A percentile compares a stretch with the other conserved stretches of the same genome.
Conservation (phyloP, 2,797 vertebrate genomes). For the Sebastes miniatus region DNA sequence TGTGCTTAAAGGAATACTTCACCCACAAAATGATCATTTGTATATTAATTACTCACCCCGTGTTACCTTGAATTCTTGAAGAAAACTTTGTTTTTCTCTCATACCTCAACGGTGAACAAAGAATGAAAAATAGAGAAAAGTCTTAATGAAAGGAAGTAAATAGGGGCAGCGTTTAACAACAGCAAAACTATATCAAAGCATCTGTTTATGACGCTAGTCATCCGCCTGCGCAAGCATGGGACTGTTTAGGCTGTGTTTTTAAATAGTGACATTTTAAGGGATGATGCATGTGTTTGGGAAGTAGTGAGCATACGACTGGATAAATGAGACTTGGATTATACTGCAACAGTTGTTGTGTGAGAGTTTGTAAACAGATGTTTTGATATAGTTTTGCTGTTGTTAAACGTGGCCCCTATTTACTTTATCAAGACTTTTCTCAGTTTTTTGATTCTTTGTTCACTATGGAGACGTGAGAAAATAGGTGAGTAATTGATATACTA, state of each 20-base stretch:
- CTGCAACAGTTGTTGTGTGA: too few relatives aligned
- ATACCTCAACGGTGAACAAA: background rate
- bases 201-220: background rate
- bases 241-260: too few relatives aligned
- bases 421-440: too few relatives aligned
- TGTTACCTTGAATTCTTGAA: background rate
- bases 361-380: too few relatives aligned
- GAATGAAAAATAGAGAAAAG: background rate
- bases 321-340: too few relatives aligned
- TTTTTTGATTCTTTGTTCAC: background rate
- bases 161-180: rapidly evolving
- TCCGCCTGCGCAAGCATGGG: rapidly evolving
- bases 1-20: background rate
- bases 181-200: background rate
- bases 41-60: too few relatives aligned
- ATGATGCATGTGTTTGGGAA: too few relatives aligned
- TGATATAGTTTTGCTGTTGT: too few relatives aligned
- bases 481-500: background rate
- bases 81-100: background rate
- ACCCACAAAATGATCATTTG: background rate
- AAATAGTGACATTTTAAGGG: too few relatives aligned
- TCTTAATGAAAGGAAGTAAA: background rate
- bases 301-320: too few relatives aligned
- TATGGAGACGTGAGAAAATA: too few relatives aligned
- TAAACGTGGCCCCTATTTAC: too few relatives aligned